phyloP scores from a whole-genome alignment of 2,113 vertebrate genomes.

The Forbesichthys agassizii region DNA sequence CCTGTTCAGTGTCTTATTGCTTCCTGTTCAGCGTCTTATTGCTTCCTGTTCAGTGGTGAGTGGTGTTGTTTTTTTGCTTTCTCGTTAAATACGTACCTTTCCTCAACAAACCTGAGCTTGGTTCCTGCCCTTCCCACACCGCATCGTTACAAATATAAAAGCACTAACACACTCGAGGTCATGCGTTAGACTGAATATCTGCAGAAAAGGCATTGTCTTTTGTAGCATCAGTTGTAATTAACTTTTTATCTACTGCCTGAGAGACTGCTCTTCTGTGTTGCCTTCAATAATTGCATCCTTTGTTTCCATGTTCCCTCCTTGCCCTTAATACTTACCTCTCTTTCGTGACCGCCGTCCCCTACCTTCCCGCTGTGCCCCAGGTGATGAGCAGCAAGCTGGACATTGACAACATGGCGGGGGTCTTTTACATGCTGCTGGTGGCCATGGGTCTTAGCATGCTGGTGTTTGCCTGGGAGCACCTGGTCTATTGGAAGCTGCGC shows the following conservation, averaged over 20 bases:
- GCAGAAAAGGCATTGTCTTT: conserved; percentile 3
- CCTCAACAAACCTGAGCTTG: too few species aligned
- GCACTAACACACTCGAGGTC: too few species aligned
- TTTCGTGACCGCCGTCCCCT: background rate
- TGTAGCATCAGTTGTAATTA: conserved; percentile 34
- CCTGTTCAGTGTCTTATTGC: too few species aligned
- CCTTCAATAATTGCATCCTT: background rate
- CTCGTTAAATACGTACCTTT: too few species aligned
- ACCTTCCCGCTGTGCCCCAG: conserved; percentile 57
- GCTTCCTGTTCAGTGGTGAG: too few species aligned
- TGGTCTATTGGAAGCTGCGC: conserved; percentile 87
- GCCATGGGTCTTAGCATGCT: conserved; percentile 90
- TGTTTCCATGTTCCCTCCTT: background rate
- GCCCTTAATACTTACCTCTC: background rate
- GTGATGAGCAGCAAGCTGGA: conserved; percentile 93
- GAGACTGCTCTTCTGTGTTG: conserved; percentile 34
- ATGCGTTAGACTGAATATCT: too few species aligned
- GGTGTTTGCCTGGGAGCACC: conserved; percentile 89
- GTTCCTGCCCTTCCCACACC: too few species aligned
- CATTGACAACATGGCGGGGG: conserved; percentile 91
- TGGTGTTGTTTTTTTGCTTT: too few species aligned
- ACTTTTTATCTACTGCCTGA: conserved; percentile 31
- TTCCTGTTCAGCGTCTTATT: too few species aligned
- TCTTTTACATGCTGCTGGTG: conserved; percentile 91
- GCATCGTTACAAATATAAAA: too few species aligned